Base-by-base conservation (phyloP, 2,888 invertebrate species). In the Euclidia mi region DNA sequence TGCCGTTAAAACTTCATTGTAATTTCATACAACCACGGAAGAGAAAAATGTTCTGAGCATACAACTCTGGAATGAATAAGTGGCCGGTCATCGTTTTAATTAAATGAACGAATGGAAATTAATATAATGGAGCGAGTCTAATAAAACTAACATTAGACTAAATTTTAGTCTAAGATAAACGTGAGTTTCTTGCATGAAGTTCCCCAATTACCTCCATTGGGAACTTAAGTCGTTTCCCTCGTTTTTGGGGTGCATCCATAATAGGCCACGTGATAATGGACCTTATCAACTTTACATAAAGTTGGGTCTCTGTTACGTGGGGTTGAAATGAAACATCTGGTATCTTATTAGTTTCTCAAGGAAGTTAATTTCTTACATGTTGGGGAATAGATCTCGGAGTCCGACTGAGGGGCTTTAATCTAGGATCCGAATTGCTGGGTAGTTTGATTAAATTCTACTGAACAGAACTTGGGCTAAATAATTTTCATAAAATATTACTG, bases 211-310 rank as follows among this genome's bases (percentile, higher is more conserved):
- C 57, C 59, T 59, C 37, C 57, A 67, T 63, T 64, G 56, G 55
- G 55, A 78, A 82, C 69, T 81, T 81, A 49, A 58, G 68, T 56
- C 78, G 66, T 79, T 76, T 76, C 73, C 76, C 76, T 65, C 65
- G 65, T 76, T 81, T 81, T 79, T 70, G 75, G 78, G 81, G 76
- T 81, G 82, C 82, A 82, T 84, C 71, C 56, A 64, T 75, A 76
- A 82, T 79, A n/a, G 56, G 14, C 32, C 40, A 37, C 11, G 15
- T 35, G 7, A 69, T 25, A 44, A 11, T 3, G 34, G 29, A 71
- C 59, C 37, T 32, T 69, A 56, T 42, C 2, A 3, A 11, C 9
- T 1, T 34, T 9, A 10, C 9, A 14, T 20, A 71, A 25, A 32
- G 32, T n/a, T 37, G 29, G 7, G 31, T 62, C 49, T 75, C 1